Percentiles rank a stretch among this genome's conserved stretches.
Conservation (phyloP, 1,140 invertebrate species). For the Apis florea region DNA sequence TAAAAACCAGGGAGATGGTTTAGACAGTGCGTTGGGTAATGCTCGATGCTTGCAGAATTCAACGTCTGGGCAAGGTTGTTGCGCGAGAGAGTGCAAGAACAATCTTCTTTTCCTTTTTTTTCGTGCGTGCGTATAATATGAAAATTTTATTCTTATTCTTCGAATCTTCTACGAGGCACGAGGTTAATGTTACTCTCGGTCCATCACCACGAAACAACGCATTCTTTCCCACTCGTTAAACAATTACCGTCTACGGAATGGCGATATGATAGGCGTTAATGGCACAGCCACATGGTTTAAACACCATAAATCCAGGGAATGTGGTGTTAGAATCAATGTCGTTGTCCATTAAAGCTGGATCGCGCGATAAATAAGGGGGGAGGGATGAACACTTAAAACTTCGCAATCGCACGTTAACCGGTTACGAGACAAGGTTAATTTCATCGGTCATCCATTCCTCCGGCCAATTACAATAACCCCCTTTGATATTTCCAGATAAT, state of each 20-base stretch:
- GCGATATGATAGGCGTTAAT: slow-evolving; percentile 26
- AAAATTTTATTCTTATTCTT: no score
- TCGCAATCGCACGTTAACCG: slow-evolving; percentile 31
- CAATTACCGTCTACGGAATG: background rate
- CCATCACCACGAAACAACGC: no score
- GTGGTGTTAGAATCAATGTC: slow-evolving; percentile 35
- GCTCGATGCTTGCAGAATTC: no score
- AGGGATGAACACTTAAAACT: slow-evolving; percentile 33
- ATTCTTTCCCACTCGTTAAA: no score
- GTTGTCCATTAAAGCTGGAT: slow-evolving; percentile 32
- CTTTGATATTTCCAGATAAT: slow-evolving; percentile 52
- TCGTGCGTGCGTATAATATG: no score
- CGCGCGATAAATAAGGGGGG: slow-evolving; percentile 26
- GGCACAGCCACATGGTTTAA: background rate
- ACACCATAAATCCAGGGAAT: slow-evolving; percentile 28
- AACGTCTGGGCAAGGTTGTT: no score
- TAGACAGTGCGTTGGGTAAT: no score
- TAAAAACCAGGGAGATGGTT: no score
- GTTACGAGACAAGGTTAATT: slow-evolving; percentile 40
- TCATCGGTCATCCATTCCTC: slow-evolving; percentile 1
- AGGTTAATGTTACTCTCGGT: no score
- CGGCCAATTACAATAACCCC: slow-evolving; percentile 30
- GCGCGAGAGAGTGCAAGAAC: no score
- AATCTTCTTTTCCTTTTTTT: no score
- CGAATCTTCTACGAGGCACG: no score